phyloP scores from a whole-genome alignment of 2,888 invertebrate genomes.

The Ceraclea dissimilis region DNA sequence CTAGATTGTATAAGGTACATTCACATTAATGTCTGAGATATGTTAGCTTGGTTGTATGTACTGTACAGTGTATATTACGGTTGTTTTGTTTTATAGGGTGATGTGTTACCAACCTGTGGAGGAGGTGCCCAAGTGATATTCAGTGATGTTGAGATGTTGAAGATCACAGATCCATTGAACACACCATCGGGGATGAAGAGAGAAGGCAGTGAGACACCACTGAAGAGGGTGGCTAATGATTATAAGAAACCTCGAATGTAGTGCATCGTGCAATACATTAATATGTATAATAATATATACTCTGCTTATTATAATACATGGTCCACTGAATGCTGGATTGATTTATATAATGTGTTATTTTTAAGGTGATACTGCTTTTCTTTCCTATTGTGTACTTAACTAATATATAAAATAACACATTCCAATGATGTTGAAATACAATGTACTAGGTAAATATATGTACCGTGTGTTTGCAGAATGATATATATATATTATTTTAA shows the following conservation, averaged over 20 bases:
- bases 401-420: too few relatives aligned
- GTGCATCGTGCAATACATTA: too few relatives aligned
- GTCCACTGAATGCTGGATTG: too few relatives aligned
- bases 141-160: slow-evolving; percentile 85
- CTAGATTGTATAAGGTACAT: slow-evolving; percentile 76
- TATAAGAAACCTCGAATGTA: slow-evolving; percentile 23
- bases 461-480: too few relatives aligned
- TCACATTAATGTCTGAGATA: background rate
- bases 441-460: too few relatives aligned
- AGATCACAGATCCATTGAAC: slow-evolving; percentile 63
- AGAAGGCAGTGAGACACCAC: slow-evolving; percentile 18
- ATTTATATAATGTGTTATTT: too few relatives aligned
- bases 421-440: too few relatives aligned
- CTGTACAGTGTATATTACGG: background rate
- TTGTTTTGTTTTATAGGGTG: slow-evolving; percentile 52
- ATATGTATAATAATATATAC: background rate
- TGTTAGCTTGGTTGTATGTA: too few relatives aligned
- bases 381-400: too few relatives aligned
- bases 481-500: too few relatives aligned
- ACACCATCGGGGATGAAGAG: slow-evolving; percentile 18
- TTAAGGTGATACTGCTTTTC: too few relatives aligned
- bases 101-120: slow-evolving; percentile 86
- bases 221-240: slow-evolving; percentile 13
- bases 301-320: background rate
- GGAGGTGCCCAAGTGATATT: slow-evolving; percentile 96